Conservation (phyloP, 1,140 invertebrate species). For the Drosophila murphyi region DNA sequence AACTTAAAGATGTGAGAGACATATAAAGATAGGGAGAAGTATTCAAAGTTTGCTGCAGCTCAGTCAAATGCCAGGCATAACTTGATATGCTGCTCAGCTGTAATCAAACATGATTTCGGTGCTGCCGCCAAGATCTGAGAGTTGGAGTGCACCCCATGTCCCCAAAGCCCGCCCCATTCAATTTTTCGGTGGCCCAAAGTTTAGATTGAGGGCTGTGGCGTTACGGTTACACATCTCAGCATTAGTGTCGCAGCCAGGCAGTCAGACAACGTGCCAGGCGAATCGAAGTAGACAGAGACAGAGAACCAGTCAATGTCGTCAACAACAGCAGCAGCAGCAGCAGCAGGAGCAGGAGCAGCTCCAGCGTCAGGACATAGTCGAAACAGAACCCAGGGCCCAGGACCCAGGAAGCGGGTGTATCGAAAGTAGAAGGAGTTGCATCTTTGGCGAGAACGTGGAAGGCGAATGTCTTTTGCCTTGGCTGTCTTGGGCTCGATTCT, state of each 20-base stretch:
- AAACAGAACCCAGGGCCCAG: conserved; percentile 1
- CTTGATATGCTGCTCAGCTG: conserved; percentile 79
- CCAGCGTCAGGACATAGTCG: too few species aligned
- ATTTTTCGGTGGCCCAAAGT: conserved; percentile 20
- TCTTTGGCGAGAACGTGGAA: conserved; percentile 50
- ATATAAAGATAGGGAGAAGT: too few species aligned
- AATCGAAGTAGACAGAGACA: conserved; percentile 64
- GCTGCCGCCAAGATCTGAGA: conserved; percentile 15
- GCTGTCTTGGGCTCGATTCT: conserved; percentile 59
- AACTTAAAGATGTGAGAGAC: conserved; percentile 58
- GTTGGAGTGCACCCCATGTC: conserved; percentile 34
- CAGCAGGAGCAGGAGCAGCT: too few species aligned
- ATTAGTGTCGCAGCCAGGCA: conserved; percentile 68
- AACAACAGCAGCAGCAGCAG: conserved; percentile 34
- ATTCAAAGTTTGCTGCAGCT: conserved; percentile 15
- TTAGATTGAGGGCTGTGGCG: conserved; percentile 24
- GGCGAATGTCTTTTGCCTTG: conserved; percentile 53
- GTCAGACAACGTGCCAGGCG: conserved; percentile 73
- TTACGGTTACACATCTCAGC: conserved; percentile 71
- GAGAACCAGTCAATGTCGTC: conserved; percentile 71
- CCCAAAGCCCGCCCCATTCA: conserved; percentile 19
- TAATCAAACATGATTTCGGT: conserved; percentile 80
- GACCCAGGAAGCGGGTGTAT: conserved; percentile 12
- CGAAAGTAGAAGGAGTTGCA: conserved; percentile 44
- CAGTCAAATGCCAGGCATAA: conserved; percentile 41